Evolutionary conservation across 1,140 invertebrate species (phyloP).

Genomic region (Papilio polyxenes): DNA sequence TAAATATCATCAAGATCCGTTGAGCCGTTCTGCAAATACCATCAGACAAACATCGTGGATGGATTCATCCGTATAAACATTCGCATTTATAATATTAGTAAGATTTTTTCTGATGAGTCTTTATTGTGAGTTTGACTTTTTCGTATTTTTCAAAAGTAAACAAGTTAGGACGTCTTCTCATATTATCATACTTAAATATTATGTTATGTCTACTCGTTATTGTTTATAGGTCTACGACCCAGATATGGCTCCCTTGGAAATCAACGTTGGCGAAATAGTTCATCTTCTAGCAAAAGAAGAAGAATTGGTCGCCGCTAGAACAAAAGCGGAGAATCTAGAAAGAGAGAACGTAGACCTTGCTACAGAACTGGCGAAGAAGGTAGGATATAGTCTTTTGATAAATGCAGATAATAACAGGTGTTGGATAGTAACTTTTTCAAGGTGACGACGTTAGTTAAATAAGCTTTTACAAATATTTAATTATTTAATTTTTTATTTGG

Average conservation of each 20-base stretch:
- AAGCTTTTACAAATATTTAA: not conserved
- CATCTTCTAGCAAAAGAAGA: conserved; percentile 96
- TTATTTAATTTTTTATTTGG: conserved; percentile 21
- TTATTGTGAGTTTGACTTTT: too few relatives aligned
- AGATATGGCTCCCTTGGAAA: conserved; percentile 91
- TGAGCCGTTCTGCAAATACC: too few relatives aligned
- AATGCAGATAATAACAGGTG: not conserved
- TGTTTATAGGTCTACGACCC: conserved; percentile 84
- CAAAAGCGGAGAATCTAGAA: conserved; percentile 93
- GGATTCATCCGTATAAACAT: too few relatives aligned
- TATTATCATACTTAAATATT: too few relatives aligned
- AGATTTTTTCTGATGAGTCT: too few relatives aligned
- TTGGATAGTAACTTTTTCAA: conserved; percentile 16
- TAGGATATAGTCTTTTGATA: conserved; percentile 44
- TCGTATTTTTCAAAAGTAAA: too few relatives aligned
- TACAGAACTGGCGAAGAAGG: conserved; percentile 91
- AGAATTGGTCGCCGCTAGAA: conserved; percentile 92
- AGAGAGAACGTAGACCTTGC: conserved; percentile 94
- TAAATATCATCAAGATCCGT: too few relatives aligned
- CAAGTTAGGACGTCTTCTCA: too few relatives aligned
- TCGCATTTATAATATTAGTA: too few relatives aligned
- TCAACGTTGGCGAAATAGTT: conserved; percentile 95
- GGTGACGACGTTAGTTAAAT: not conserved
- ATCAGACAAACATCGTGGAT: too few relatives aligned
- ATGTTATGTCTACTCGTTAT: too few relatives aligned